Base-by-base conservation (phyloP, 2,888 invertebrate genomes). In the Idaea aversata region DNA sequence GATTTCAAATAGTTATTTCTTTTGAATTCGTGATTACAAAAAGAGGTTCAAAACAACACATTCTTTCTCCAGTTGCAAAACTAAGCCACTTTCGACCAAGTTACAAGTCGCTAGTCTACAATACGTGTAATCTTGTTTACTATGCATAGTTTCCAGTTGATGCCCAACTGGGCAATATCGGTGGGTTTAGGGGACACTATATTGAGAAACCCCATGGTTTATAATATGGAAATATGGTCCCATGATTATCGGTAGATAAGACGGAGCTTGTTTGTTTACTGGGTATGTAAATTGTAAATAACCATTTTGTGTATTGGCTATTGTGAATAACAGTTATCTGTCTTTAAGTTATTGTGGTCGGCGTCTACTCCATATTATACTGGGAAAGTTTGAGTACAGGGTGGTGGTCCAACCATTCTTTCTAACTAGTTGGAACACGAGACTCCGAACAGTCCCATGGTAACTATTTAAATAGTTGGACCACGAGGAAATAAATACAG, bases 111-210 rank as follows among this genome's bases (percentile, higher is more conserved):
- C 47, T 10, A 47, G 7, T 47, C 47, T 10, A 13, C 13, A 47
- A 47, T 13, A 47, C 10, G 47, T 10, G 66, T 71, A 69, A 71
- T 70, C 70, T 73, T 65, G 63, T 70, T 72, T 71, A 71, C 36
- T 75, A 75, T 74, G 72, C 72, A 74, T 74, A 72, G 72, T 74
- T 71, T 66, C 71, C 66, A 67, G 66, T 63, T 62, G 59, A 64
- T 65, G 66, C 60, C 68, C 65, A 67, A 63, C 68, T 58, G 59
- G 61, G 71, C 71, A 68, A 72, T 69, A 65, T 70, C 62, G 70
- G 65, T 65, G 59, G 63, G 61, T 61, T 59, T 65, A 68, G 68
- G 69, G 47, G 47, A 47, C 47, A 13, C 47, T 47, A 47, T 47
- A 47, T 47, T 47, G 47, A 10, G 47, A 47, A 25, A 63, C 63